Evolutionary conservation across 2,888 invertebrate species (phyloP).

Genomic region (Zaprionus bogoriensis): DNA sequence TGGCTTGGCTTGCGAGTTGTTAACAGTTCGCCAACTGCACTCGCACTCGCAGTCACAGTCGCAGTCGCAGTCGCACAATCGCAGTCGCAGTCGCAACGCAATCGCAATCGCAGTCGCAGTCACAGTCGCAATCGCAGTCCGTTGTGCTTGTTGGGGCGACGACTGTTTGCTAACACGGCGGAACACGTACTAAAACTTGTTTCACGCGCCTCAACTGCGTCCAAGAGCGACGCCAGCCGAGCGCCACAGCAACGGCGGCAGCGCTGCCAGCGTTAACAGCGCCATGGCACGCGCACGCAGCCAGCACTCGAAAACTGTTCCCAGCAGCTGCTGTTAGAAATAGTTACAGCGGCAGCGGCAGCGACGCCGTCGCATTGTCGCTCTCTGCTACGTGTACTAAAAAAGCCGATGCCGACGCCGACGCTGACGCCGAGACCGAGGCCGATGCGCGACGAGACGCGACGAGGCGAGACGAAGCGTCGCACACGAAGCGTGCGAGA

Average conservation of each 20-base stretch:
- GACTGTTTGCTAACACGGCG: conserved; percentile 83
- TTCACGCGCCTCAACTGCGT: conserved; percentile 56
- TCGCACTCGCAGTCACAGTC: background rate
- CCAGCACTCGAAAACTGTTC: conserved; percentile 42
- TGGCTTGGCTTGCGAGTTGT: background rate
- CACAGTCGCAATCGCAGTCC: conserved; percentile 28
- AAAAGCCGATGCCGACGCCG: too few relatives aligned
- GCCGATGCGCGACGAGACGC: background rate
- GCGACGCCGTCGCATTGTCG: conserved; percentile 37
- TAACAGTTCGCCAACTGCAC: background rate
- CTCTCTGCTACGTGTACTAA: conserved; percentile 47
- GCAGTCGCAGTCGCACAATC: background rate
- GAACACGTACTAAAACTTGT: conserved; percentile 83
- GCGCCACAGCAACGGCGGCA: conserved; percentile 11
- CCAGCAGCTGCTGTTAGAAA: conserved; percentile 18
- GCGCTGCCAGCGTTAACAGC: conserved; percentile 35
- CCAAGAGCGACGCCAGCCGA: conserved; percentile 48
- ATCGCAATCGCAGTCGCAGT: conserved; percentile 1
- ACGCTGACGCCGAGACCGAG: too few relatives aligned
- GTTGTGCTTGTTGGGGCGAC: conserved; percentile 31
- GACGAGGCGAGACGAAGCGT: conserved; percentile 24
- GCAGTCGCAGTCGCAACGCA: background rate
- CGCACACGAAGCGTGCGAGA: conserved; percentile 9
- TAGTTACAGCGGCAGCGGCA: background rate
- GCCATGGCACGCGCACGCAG: conserved; percentile 42